Evolutionary conservation across 2,113 vertebrate species (phyloP), one percentile per base, ranked within the genome.

Genomic region (Oxygymnocypris stewartii): DNA sequence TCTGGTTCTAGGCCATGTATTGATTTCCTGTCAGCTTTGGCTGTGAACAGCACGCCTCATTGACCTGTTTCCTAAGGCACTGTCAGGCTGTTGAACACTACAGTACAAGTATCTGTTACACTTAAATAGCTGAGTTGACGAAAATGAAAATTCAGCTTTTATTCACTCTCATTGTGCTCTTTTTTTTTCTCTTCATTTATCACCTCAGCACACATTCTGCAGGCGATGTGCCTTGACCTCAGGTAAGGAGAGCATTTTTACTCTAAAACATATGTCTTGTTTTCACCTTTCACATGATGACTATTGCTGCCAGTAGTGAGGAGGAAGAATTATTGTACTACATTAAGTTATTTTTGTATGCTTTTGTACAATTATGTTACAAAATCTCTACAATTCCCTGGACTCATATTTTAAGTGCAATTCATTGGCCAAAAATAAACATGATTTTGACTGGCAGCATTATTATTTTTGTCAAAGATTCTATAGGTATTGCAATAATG

Each of bases 221-320:
- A 97, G 97, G 93, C 96, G 97, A 94, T 99, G 98, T 92, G 98
- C 98, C 94, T 95, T 99, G 94, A 99, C 97, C 91, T 99, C 98
- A 95, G 98, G 98, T 99, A 89, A 89, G 93, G 28, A 74, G 16
- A 25, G 18, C 31, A 51, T n/a, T 69, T 51, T 85, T 51, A 10
- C n/a, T 44, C 49, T 37, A 14, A 74, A 7, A 13, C 65, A 47
- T 79, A 47, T 84, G 54, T 85, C 44, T 69, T 16, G 35, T 37
- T 73, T 77, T 44, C 84, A 25, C 44, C 18, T 74, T 80, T 84
- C 80, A 28, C 23, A 28, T 28, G 23, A 47, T 82, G 57, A 25
- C 16, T 2, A 2, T 35, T 81, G 14, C 57, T 44, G 37, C 79
- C 12, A 63, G 42, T 4, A 23, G 35, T 20, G 69, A 42, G 8